Percentiles rank a stretch among this genome's conserved stretches.
Evolutionary conservation across 2,888 invertebrate species (phyloP).

Genomic region (Macroteleia sp.): DNA sequence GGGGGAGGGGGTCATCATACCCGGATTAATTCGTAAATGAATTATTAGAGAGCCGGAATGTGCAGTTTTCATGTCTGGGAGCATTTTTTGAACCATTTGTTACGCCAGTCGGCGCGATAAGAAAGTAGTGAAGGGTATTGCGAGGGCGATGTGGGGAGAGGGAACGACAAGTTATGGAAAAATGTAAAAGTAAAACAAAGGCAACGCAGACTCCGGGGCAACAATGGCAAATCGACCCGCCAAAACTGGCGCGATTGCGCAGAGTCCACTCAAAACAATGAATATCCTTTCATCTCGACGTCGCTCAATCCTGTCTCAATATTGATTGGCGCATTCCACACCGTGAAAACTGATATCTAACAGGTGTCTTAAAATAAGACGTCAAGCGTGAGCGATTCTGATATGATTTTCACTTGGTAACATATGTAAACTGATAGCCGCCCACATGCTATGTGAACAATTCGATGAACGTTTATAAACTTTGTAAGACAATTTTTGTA

Average conservation of each 20-base stretch:
- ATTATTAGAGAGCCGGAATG: constrained; percentile 27
- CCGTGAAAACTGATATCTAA: constrained; percentile 44
- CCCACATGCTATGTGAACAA: too few relatives aligned
- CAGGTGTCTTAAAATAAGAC: constrained; percentile 54
- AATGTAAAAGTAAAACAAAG: constrained; percentile 68
- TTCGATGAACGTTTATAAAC: too few relatives aligned
- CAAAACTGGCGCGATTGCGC: constrained; percentile 74
- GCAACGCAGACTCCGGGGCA: constrained; percentile 71
- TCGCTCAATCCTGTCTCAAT: constrained; percentile 52
- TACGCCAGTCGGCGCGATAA: constrained; percentile 27
- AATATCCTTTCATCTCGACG: constrained; percentile 59
- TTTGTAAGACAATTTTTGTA: too few relatives aligned
- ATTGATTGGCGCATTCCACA: constrained; percentile 48
- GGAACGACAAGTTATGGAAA: constrained; percentile 38
- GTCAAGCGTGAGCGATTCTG: constrained; percentile 14
- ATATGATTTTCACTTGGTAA: constrained; percentile 18
- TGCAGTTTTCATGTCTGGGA: constrained; percentile 23
- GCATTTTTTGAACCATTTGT: constrained; percentile 40
- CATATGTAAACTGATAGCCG: constrained; percentile 21
- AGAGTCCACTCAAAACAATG: constrained; percentile 66
- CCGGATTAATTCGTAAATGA: constrained; percentile 19
- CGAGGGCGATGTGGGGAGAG: neutral
- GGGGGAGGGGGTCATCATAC: neutral
- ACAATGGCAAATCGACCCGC: constrained; percentile 78
- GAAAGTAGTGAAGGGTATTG: constrained; percentile 25